A percentile compares a stretch with the other conserved stretches of the same genome.
Conservation (phyloP, 1,140 invertebrate genomes). For the Lasaia peninsularis region DNA sequence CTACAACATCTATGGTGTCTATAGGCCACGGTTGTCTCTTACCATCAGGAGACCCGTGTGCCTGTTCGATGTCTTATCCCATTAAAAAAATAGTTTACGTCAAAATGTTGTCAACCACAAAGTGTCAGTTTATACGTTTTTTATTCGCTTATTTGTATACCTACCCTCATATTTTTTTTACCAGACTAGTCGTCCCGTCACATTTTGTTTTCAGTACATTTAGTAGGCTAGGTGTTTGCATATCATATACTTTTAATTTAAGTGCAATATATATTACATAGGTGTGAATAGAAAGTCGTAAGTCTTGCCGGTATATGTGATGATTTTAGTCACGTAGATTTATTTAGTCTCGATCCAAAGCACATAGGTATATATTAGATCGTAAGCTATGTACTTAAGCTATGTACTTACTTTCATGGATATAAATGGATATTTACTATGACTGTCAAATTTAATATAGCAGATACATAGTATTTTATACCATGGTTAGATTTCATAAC, state of each 20-base stretch:
- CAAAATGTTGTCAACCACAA: no score
- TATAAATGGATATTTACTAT: slow-evolving; percentile 9
- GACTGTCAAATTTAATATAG: slow-evolving; percentile 14
- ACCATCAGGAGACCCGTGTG: no score
- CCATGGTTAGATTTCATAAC: slow-evolving; percentile 43
- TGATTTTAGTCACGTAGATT: slow-evolving; percentile 12
- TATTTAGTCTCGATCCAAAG: slow-evolving; percentile 15
- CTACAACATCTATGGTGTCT: no score
- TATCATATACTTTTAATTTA: slow-evolving; percentile 18
- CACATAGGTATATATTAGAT: slow-evolving; percentile 13
- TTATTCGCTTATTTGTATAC: neutral
- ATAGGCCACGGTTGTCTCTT: no score
- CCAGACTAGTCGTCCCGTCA: neutral
- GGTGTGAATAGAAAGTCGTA: slow-evolving; percentile 13
- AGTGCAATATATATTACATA: slow-evolving; percentile 18
- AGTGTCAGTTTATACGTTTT: no score
- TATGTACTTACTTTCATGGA: slow-evolving; percentile 9
- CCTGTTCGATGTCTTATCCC: no score
- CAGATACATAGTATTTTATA: slow-evolving; percentile 41
- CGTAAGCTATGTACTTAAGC: slow-evolving; percentile 14
- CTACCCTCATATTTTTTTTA: neutral
- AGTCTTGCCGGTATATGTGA: slow-evolving; percentile 13
- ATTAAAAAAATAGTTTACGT: no score
- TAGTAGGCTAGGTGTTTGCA: slow-evolving; percentile 16
- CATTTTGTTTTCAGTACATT: slow-evolving; percentile 3